These are phyloP conservation scores for Pinna nobilis DNA, from an alignment of 1,140 invertebrate species.

Conservation along the genomic window DNA sequence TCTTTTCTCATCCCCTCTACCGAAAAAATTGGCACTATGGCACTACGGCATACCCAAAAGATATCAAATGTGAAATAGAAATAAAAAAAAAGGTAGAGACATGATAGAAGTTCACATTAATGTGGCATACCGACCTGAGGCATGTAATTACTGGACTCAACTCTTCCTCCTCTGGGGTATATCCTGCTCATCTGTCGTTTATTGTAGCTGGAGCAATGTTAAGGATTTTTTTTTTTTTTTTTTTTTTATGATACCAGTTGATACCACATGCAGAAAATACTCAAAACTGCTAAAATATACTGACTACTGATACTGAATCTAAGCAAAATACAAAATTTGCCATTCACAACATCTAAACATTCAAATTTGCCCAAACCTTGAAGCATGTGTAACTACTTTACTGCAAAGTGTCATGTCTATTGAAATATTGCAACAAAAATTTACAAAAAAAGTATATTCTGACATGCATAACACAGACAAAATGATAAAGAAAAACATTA, in stretches of 20 bases:
- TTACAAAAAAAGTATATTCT: no score
- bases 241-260: not conserved
- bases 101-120: no score
- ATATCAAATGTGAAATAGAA: no score
- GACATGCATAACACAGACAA: no score
- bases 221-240: constrained; percentile 22
- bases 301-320: not conserved
- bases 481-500: no score
- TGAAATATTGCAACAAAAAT: no score
- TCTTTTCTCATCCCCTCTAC: no score
- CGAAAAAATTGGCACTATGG: no score
- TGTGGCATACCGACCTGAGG: constrained; percentile 85
- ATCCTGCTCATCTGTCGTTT: constrained; percentile 98
- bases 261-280: not conserved
- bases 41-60: no score
- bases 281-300: not conserved
- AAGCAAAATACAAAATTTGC: not conserved
- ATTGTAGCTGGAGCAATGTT: constrained; percentile 83
- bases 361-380: not conserved
- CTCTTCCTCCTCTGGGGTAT: constrained; percentile 98
- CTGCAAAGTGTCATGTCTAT: no score
- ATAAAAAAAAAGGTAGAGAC: no score
- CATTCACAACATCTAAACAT: not conserved
- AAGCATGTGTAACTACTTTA: not conserved
- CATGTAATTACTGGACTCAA: constrained; percentile 99